Conservation (phyloP, 1,140 invertebrate genomes). For the Anastatus disparis region DNA sequence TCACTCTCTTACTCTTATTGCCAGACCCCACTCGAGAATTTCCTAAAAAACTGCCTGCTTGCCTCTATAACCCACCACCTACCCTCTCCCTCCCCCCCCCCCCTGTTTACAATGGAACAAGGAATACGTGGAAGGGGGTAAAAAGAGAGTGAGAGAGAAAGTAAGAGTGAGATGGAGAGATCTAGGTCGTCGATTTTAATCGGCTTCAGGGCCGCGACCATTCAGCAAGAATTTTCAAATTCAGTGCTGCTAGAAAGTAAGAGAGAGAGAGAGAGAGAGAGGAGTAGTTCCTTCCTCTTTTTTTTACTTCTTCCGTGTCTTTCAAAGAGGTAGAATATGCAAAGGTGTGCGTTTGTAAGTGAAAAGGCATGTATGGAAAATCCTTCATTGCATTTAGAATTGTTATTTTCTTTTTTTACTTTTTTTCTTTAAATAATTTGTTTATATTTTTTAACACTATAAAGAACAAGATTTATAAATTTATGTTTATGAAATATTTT, state of each 20-base stretch:
- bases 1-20: slow-evolving; percentile 37
- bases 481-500: too few relatives aligned
- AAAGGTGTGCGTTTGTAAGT: too few relatives aligned
- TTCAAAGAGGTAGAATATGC: too few relatives aligned
- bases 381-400: too few relatives aligned
- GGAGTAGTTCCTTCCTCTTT: neutral
- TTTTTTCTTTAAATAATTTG: too few relatives aligned
- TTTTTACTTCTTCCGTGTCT: too few relatives aligned
- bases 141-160: slow-evolving; percentile 50
- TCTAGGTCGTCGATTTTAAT: slow-evolving; percentile 66
- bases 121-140: too few relatives aligned
- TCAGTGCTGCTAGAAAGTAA: slow-evolving; percentile 14
- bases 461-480: too few relatives aligned
- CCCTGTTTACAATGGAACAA: slow-evolving; percentile 60
- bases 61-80: slow-evolving; percentile 33
- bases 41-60: slow-evolving; percentile 48
- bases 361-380: too few relatives aligned
- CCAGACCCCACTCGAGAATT: slow-evolving; percentile 29
- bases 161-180: slow-evolving; percentile 50
- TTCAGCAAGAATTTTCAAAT: slow-evolving; percentile 53
- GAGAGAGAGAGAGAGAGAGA: slow-evolving; percentile 16
- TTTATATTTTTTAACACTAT: too few relatives aligned
- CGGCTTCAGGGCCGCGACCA: slow-evolving; percentile 52
- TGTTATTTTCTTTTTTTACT: too few relatives aligned
- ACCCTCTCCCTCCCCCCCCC: slow-evolving; percentile 39